Percentiles rank a stretch among this genome's conserved stretches.
phyloP scores from a whole-genome alignment of 2,113 vertebrate species.

The Cervus canadensis region DNA sequence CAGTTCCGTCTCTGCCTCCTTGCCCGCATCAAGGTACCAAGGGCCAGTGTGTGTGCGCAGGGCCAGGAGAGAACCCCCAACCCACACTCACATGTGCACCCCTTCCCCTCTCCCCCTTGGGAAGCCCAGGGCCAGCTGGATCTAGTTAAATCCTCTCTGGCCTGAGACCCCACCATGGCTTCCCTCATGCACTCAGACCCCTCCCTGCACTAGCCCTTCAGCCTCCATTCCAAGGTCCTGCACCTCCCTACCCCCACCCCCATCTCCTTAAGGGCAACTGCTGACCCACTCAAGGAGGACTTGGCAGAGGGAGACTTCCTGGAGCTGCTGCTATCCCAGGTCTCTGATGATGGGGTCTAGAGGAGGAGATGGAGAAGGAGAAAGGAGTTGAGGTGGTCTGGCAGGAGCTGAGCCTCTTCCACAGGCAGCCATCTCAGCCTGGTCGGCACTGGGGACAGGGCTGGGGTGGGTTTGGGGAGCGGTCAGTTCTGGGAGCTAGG shows the following conservation, averaged over 20 bases:
- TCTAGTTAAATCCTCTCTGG: not conserved
- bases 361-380: not conserved
- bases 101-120: not conserved
- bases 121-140: not conserved
- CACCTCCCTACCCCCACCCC: no score
- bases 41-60: not conserved
- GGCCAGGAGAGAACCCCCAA: not conserved
- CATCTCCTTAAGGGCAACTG: not conserved
- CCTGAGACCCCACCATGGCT: not conserved
- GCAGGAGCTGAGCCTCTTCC: not conserved
- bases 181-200: not conserved
- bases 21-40: not conserved
- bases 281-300: not conserved
- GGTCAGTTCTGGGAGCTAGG: not conserved
- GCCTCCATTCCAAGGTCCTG: not conserved
- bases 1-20: not conserved
- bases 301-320: not conserved
- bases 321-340: not conserved
- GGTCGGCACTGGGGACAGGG: not conserved
- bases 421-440: not conserved
- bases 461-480: not conserved
- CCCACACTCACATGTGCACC: not conserved
- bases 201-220: not conserved
- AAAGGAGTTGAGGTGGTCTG: not conserved
- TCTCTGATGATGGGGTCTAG: not conserved